phyloP scores from a whole-genome alignment of 2,113 vertebrate species.

The Zosterops lateralis region DNA sequence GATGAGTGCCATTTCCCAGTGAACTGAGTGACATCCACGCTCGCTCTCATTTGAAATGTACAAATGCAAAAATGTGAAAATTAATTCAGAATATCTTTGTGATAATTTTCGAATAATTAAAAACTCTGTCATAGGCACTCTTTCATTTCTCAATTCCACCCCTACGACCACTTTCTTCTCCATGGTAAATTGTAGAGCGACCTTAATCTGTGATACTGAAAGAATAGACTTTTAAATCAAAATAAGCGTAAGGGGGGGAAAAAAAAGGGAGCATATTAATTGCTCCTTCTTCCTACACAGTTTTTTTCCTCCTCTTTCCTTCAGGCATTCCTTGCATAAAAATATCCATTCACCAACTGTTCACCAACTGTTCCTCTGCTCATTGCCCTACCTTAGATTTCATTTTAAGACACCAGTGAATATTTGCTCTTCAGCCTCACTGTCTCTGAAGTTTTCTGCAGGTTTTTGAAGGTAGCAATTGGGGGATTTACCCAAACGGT shows the following conservation, averaged over 20 bases:
- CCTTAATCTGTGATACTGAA: conserved; percentile 56
- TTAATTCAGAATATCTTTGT: conserved; percentile 67
- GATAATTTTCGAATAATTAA: conserved; percentile 70
- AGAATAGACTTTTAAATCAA: conserved; percentile 73
- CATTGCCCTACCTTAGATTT: conserved; percentile 70
- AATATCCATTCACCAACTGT: conserved; percentile 82
- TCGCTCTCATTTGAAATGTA: neutral
- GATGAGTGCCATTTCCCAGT: neutral
- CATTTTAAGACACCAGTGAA: conserved; percentile 63
- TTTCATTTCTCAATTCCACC: conserved; percentile 24
- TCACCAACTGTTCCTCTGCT: conserved; percentile 78
- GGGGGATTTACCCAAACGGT: neutral
- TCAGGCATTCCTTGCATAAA: conserved; percentile 79
- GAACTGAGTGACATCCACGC: neutral
- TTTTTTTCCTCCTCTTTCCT: conserved; percentile 55
- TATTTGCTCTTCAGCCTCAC: conserved; percentile 49
- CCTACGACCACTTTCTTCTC: conserved; percentile 8
- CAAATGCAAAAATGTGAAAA: conserved; percentile 59
- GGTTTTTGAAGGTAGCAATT: conserved; percentile 26
- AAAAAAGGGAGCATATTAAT: conserved; percentile 72
- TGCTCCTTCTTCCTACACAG: conserved; percentile 73
- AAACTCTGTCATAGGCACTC: neutral
- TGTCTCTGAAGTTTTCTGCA: conserved; percentile 26
- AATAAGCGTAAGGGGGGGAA: conserved; percentile 27
- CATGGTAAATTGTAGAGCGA: conserved; percentile 22